Conservation (phyloP, 2,888 invertebrate genomes). For the Parelbella ahira region DNA sequence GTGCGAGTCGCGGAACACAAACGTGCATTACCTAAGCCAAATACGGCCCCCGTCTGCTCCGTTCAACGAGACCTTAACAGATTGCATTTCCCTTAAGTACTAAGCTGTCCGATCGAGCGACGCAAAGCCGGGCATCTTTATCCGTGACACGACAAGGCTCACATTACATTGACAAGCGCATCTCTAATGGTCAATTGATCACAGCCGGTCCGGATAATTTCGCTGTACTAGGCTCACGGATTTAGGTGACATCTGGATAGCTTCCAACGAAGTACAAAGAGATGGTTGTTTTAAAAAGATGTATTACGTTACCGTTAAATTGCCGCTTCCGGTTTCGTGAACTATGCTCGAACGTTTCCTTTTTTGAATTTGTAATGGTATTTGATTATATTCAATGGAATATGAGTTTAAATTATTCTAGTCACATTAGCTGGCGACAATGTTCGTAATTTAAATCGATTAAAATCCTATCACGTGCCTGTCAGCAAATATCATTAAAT, state of each 20-base stretch:
- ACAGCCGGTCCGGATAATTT: constrained; percentile 21
- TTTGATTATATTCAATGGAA: no score
- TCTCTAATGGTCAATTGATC: constrained; percentile 22
- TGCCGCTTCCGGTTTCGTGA: no score
- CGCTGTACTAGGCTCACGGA: constrained; percentile 15
- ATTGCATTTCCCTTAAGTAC: constrained; percentile 12
- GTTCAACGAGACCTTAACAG: constrained; percentile 15
- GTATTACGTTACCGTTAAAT: no score
- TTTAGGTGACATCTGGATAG: constrained; percentile 21
- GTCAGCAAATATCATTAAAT: no score
- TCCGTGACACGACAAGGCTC: constrained; percentile 4
- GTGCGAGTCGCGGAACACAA: no score
- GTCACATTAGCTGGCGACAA: no score
- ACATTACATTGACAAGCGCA: constrained; percentile 2
- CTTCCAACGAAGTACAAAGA: constrained; percentile 17
- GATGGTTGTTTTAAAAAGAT: constrained; percentile 8
- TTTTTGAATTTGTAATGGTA: no score
- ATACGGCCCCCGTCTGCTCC: neutral
- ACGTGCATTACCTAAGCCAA: constrained; percentile 4
- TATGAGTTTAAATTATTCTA: no score
- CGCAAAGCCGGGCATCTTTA: constrained; percentile 3
- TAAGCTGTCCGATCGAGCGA: constrained; percentile 9
- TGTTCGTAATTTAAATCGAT: no score
- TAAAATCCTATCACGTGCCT: no score
- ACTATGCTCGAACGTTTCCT: no score